Base-by-base conservation (phyloP, 2,113 vertebrate genomes). In the Solea solea region DNA sequence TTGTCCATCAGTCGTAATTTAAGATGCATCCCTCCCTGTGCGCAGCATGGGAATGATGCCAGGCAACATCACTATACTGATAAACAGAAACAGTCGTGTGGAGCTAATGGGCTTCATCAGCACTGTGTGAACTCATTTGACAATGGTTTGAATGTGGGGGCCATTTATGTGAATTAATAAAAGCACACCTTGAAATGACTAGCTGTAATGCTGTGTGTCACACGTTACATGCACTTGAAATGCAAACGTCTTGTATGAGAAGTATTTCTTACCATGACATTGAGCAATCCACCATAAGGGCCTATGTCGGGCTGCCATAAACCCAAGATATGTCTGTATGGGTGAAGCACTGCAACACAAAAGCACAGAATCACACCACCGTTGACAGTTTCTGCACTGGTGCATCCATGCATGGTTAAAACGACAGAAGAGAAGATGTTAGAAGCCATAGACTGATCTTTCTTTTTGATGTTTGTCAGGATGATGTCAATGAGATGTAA, bases 251-350 rank as follows among this genome's bases (percentile, higher is more conserved):
- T 39, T n/a, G 5, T 57, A 0, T 59, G 40, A 54, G 49, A 65
- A 64, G 59, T 11, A 52, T 25, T 11, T 92, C 96, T 93, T 90
- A 99, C 98, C 95, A 99, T 97, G 71, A 99, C 98, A 0, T 99
- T 99, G n/a, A 99, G 95, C 77, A 99, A 94, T 81, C 98, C 98
- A 54, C 98, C 97, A 0, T 98, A 99, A 0, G 97, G 98, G 57
- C 98, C 98, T 0, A 99, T 99, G 83, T 99, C 97, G 0, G 98
- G 98, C 91, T 99, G 97, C 98, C 98, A 99, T n/a, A 99, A 52
- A 0, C 98, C 98, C 92, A 99, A 79, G 76, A 99, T 96, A 70
- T 98, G 95, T 76, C 97, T 92, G 84, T 98, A 98, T 0, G 95
- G 95, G 90, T 99, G 94, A 60, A 99, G 95, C 91, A 99, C 98